Percentiles rank a stretch among this genome's conserved stretches.
Evolutionary conservation across 2,888 invertebrate species (phyloP).

Genomic region (Smittia aterrima): DNA sequence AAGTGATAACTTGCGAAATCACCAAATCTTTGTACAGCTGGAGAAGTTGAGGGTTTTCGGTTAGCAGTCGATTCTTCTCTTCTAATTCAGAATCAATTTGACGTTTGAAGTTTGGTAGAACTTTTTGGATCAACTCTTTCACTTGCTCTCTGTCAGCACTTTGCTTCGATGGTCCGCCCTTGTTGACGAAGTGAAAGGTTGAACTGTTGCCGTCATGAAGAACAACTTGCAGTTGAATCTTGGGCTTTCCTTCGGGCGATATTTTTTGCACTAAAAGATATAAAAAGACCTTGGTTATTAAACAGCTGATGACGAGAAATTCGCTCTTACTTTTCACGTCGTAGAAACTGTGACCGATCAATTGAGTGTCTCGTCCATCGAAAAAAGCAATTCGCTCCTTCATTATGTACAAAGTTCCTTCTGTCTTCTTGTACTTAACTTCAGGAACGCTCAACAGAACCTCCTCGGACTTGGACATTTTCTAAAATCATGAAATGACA

Average conservation of each 20-base stretch:
- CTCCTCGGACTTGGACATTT: conserved; percentile 75
- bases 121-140: conserved; percentile 84
- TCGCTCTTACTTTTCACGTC: conserved; percentile 83
- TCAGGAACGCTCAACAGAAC: conserved; percentile 88
- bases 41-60: conserved; percentile 85
- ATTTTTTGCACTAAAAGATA: conserved; percentile 84
- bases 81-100: conserved; percentile 88
- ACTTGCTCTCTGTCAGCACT: conserved; percentile 88
- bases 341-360: conserved; percentile 88
- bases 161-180: conserved; percentile 77
- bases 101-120: conserved; percentile 89
- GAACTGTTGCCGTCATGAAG: conserved; percentile 90
- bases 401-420: conserved; percentile 92
- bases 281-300: not conserved
- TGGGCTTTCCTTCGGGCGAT: conserved; percentile 93
- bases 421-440: conserved; percentile 94
- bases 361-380: conserved; percentile 89
- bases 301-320: not conserved
- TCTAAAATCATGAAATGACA: not conserved
- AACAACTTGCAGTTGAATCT: conserved; percentile 96
- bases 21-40: conserved; percentile 97
- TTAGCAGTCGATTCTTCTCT: conserved; percentile 84
- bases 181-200: conserved; percentile 96
- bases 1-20: conserved; percentile 89
- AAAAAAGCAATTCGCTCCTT: conserved; percentile 95